Conservation (phyloP, 1,140 invertebrate genomes). For the Sycophila sp. region DNA sequence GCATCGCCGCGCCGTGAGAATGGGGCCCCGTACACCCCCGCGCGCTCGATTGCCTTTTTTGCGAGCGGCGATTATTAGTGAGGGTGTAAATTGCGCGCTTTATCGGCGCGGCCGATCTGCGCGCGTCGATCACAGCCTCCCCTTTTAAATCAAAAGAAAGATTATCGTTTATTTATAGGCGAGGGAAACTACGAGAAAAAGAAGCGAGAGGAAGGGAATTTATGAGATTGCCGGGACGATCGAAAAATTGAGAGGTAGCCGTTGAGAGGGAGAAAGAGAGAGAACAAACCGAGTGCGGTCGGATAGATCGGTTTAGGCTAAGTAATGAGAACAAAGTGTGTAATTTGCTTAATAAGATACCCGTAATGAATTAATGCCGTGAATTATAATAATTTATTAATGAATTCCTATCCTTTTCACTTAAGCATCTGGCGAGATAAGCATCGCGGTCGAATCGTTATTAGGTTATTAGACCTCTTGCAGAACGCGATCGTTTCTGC, state of each 20-base stretch:
- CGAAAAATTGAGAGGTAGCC: neutral
- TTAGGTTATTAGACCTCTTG: too few species aligned
- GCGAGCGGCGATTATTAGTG: neutral
- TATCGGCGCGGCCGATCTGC: slow-evolving; percentile 4
- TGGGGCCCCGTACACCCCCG: slow-evolving; percentile 4
- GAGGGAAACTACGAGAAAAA: too few species aligned
- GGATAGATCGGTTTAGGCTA: too few species aligned
- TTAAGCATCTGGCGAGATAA: too few species aligned
- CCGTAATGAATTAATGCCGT: slow-evolving; percentile 36
- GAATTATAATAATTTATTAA: neutral
- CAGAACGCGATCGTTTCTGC: too few species aligned
- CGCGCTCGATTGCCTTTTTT: neutral
- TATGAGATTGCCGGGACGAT: neutral
- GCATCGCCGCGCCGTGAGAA: slow-evolving; percentile 40
- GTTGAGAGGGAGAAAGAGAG: too few species aligned
- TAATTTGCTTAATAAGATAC: slow-evolving; percentile 13
- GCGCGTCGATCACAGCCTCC: neutral
- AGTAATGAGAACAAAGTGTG: too few species aligned
- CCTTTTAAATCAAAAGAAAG: neutral
- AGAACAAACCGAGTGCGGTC: too few species aligned
- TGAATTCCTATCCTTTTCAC: neutral
- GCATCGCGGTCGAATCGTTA: too few species aligned
- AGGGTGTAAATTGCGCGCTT: neutral
- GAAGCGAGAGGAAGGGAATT: too few species aligned
- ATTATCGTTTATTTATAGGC: neutral